Evolutionary conservation across 1,140 invertebrate genomes (phyloP), one percentile per base, ranked within the genome.

Genomic region (Oryctes rhinoceros): DNA sequence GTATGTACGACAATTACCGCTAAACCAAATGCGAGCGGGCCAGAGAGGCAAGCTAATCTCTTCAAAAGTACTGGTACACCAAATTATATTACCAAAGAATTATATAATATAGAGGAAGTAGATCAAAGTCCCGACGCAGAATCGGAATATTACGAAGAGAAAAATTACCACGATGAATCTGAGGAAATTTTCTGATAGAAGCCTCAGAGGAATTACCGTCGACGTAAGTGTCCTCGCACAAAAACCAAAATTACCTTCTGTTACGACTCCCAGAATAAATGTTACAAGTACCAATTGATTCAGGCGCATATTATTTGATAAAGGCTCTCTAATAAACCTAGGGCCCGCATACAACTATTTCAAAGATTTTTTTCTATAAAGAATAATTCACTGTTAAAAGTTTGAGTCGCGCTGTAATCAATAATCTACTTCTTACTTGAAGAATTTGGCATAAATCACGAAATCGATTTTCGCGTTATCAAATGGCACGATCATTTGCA

Each of bases 241-340:
- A n/a, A n/a, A 79, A 71, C 78, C 78, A 18, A 74, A 24, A 37
- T 37, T 78, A 78, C 77, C 53, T 2, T 78, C 62, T 20, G 10
- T 78, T 7, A 62, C 77, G 24, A 78, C 62, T 1, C 49, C 49
- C 3, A n/a, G 49, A 2, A 6, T 53, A 53, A 11, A 11, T 11
- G 4, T 53, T 11, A 53, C n/a, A 53, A 53, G 49, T 53, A 3
- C 49, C 13, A 5, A 53, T 53, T 11, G 49, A 53, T 53, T 53
- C 10, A 53, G 49, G 49, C 3, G 49, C 49, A 5, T 53, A 4
- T 3, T 6, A 53, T 11, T 53, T 11, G 49, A 53, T 53, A 6
- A 53, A n/a, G n/a, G n/a, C n/a, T n/a, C n/a, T n/a, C n/a, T n/a
- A n/a, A n/a, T 53, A n/a, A 53, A 53, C 10, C 49, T 11, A 3